A percentile compares a stretch with the other conserved stretches of the same genome.
Evolutionary conservation across 2,888 invertebrate genomes (phyloP).

Genomic region (Orthosia gothica): DNA sequence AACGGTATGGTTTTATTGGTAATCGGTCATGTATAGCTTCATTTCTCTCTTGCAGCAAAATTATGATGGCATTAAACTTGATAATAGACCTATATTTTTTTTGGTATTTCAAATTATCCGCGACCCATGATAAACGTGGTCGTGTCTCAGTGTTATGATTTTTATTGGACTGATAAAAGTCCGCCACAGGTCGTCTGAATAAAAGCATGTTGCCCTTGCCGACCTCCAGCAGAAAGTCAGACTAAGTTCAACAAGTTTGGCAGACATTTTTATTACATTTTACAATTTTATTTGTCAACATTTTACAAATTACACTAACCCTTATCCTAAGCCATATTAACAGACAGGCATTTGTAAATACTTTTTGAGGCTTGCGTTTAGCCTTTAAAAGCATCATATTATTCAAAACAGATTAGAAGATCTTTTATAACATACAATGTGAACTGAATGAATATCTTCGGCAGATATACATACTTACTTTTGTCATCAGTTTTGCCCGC

Average conservation of each 20-base stretch:
- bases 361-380: neutral
- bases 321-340: conserved; percentile 11
- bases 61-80: no score
- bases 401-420: neutral
- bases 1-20: no score
- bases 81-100: no score
- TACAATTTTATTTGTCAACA: neutral
- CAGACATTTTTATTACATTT: conserved; percentile 7
- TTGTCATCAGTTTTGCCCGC: neutral
- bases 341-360: conserved; percentile 1
- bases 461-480: neutral
- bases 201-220: neutral
- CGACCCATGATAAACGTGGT: no score
- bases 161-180: neutral
- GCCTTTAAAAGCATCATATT: neutral
- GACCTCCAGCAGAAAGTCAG: conserved; percentile 21
- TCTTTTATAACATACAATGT: neutral
- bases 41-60: no score
- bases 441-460: neutral
- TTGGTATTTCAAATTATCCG: no score
- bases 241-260: conserved; percentile 21
- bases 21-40: no score
- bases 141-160: neutral
- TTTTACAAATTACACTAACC: neutral
- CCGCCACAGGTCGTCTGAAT: neutral